Evolutionary conservation across 2,888 invertebrate species (phyloP).

Genomic region (Anthrax anthrax): DNA sequence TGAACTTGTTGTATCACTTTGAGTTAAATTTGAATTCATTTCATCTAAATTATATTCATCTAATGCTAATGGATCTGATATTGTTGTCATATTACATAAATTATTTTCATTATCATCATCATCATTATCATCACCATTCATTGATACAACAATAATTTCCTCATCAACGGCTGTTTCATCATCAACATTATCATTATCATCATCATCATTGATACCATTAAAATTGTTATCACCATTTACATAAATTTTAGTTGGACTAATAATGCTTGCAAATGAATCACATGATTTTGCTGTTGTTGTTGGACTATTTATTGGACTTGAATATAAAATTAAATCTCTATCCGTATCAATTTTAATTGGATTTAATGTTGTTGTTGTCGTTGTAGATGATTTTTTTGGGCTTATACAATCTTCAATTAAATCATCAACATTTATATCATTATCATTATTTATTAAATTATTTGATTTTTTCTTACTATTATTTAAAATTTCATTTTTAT

Average conservation of each 20-base stretch:
- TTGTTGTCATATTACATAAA: conserved; percentile 23
- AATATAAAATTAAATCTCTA: no score
- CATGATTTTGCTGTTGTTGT: background rate
- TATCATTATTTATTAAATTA: no score
- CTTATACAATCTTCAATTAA: background rate
- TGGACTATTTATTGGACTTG: background rate
- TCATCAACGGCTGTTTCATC: conserved; percentile 24
- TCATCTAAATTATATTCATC: conserved; percentile 20
- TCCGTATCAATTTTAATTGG: background rate
- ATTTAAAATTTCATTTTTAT: conserved; percentile 14
- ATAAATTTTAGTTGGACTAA: background rate
- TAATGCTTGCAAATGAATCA: background rate
- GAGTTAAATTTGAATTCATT: conserved; percentile 10
- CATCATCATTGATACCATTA: background rate
- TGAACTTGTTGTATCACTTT: conserved; percentile 6
- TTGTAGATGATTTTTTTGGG: background rate
- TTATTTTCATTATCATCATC: no score
- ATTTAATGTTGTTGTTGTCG: background rate
- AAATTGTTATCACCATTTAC: background rate
- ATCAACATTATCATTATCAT: conserved; percentile 4
- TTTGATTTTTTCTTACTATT: no score
- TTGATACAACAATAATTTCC: conserved; percentile 8
- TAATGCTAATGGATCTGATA: conserved; percentile 31
- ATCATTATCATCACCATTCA: no score
- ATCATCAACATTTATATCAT: no score